Conservation (phyloP, 2,113 vertebrate genomes). For the Rhinolophus ferrumequinum region DNA sequence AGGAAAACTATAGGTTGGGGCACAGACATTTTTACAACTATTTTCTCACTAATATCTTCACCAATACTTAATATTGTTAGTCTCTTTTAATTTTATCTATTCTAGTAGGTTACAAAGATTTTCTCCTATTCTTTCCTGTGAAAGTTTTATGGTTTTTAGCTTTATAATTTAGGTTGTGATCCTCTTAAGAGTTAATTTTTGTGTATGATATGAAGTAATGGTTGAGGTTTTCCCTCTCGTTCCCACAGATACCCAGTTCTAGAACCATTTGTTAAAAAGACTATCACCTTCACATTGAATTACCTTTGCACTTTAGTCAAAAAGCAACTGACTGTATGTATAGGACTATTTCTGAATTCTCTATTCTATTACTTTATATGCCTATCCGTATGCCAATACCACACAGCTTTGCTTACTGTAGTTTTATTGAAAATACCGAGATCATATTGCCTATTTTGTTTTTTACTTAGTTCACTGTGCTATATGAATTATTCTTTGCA, state of each 20-base stretch:
- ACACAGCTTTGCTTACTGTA: not conserved
- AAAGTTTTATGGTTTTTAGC: not conserved
- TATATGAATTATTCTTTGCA: not conserved
- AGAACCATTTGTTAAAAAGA: conserved; percentile 8
- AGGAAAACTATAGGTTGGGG: not conserved
- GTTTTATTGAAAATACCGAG: not conserved
- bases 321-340: not conserved
- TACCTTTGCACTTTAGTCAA: not conserved
- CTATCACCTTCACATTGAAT: not conserved
- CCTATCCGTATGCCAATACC: not conserved
- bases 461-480: not conserved
- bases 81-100: conserved; percentile 4
- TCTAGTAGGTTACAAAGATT: not conserved
- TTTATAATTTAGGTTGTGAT: conserved; percentile 4
- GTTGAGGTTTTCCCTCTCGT: not conserved
- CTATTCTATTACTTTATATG: not conserved
- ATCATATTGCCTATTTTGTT: not conserved
- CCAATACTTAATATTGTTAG: not conserved
- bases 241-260: not conserved
- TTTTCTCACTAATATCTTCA: not conserved
- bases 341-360: not conserved
- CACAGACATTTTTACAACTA: not conserved
- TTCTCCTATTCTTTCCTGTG: not conserved
- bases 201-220: not conserved
- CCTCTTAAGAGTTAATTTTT: not conserved